A percentile compares a stretch with the other conserved stretches of the same genome.
Conservation (phyloP, 2,113 vertebrate species). For the Penelope pileata region DNA sequence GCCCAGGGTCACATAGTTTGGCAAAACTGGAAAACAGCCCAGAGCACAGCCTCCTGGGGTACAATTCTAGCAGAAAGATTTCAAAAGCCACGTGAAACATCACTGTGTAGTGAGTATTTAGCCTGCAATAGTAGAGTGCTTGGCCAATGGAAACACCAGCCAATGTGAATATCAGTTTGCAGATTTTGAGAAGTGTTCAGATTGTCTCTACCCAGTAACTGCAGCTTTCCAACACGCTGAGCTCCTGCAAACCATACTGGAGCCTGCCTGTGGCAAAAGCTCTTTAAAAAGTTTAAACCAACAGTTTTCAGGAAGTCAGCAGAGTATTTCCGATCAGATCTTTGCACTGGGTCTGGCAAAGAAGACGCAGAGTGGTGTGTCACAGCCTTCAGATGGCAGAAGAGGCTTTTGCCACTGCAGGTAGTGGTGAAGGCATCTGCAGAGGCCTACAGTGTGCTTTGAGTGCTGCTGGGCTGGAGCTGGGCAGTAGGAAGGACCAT, state of each 20-base stretch:
- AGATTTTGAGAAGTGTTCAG: background rate
- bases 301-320: background rate
- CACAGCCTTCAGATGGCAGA: background rate
- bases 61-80: background rate
- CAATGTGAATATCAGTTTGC: background rate
- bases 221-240: background rate
- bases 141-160: background rate
- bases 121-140: background rate
- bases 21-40: background rate
- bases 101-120: fast-evolving
- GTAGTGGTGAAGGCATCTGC: background rate
- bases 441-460: background rate
- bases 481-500: background rate
- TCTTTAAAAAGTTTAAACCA: background rate
- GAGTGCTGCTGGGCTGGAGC: background rate
- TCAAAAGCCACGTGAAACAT: background rate
- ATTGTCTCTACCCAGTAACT: background rate
- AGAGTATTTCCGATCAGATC: background rate
- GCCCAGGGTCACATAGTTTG: background rate
- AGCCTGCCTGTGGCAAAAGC: background rate
- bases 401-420: background rate
- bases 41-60: background rate
- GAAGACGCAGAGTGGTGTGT: background rate
- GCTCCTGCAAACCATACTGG: background rate
- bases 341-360: background rate